Evolutionary conservation across 2,797 vertebrate genomes (phyloP).

Genomic region (Stomatorhinus walkeri): DNA sequence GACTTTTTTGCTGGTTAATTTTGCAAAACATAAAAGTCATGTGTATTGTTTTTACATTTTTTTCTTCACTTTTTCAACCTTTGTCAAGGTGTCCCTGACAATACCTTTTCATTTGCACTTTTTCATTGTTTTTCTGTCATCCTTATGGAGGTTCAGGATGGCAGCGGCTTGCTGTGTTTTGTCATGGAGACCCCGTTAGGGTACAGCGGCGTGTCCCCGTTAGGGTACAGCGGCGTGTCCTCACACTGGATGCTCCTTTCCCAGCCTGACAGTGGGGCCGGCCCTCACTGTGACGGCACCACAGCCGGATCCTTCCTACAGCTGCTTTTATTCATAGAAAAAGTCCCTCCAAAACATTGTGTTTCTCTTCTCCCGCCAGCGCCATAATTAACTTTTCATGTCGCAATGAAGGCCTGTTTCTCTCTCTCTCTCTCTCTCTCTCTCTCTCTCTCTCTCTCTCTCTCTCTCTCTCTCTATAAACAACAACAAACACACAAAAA

Average conservation of each 20-base stretch:
- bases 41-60: background rate
- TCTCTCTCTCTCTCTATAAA: slow-evolving; percentile 25
- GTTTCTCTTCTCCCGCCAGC: slow-evolving; percentile 61
- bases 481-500: slow-evolving; percentile 66
- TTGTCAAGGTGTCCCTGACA: background rate
- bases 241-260: background rate
- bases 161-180: background rate
- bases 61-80: background rate
- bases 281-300: background rate
- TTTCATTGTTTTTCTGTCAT: background rate
- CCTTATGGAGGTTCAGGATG: background rate
- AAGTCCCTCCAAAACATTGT: slow-evolving; percentile 46
- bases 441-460: background rate
- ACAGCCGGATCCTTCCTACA: slow-evolving; percentile 47
- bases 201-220: background rate
- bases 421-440: background rate
- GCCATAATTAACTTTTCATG: slow-evolving; percentile 64
- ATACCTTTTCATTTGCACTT: background rate
- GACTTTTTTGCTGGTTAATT: background rate
- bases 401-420: slow-evolving; percentile 50
- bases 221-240: background rate
- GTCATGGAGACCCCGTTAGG: background rate
- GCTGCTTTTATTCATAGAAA: slow-evolving; percentile 60
- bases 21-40: background rate
- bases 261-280: background rate